Evolutionary conservation across 2,888 invertebrate genomes (phyloP), one percentile per base, ranked within the genome.

Genomic region (Ctena decussata): DNA sequence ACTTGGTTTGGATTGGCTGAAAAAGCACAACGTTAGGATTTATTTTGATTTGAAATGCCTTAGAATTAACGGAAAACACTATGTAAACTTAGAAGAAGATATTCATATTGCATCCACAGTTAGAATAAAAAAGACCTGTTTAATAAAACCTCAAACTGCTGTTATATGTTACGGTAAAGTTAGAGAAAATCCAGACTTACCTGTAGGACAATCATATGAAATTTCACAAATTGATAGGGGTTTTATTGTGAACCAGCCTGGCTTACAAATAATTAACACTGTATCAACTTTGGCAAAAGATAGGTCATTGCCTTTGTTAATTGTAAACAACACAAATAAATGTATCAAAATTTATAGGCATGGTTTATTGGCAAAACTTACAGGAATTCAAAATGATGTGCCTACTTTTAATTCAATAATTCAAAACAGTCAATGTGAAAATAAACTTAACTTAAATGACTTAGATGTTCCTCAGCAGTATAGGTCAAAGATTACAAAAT

Each of bases 21-120:
- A 44, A 32, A 30, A 73, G 18, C 8, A 69, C 69, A 37, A 53
- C 27, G 49, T 74, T 12, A 74, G 11, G n/a, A 30, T 74, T 1
- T 82, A 82, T 32, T 82, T 82, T 69, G 78, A 82, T 69, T 30
- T 82, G 21, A 46, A 73, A 3, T 49, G 72, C 11, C n/a, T 82
- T n/a, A 79, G 75, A 53, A 72, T 74, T 27, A 74, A 74, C 1
- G 46, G 46, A 1, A 70, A 75, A 37, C 1, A 2, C 21, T 75
- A 78, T 39, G 74, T 78, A 0, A 53, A 44, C 3, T 39, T 75
- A 39, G 75, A 83, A 11, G 35, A n/a, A 53, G 83, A 79, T 39
- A 78, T 78, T 46, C 82, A 78, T 44, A 82, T 86, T 18, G 60
- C 81, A 15, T 81, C 86, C 18, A 37, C 78, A 21, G 57, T 84